These are phyloP conservation scores for Lysiphlebus fabarum DNA, from an alignment of 1,140 invertebrate species.

Conservation along the genomic window DNA sequence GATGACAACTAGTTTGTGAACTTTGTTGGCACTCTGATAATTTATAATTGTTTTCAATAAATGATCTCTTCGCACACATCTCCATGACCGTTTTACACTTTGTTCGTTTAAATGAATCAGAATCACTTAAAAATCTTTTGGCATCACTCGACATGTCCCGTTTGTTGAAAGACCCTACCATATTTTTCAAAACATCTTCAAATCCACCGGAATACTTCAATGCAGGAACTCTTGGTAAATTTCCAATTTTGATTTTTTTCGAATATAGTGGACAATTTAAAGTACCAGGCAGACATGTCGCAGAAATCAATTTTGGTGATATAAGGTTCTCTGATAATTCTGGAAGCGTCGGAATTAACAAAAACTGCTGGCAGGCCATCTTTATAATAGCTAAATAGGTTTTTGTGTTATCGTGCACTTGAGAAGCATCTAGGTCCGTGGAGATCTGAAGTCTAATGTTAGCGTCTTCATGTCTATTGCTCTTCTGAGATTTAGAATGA, in stretches of 20 bases:
- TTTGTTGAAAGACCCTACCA: slow-evolving; percentile 8
- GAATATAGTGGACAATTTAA: background rate
- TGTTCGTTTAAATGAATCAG: too few species aligned
- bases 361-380: slow-evolving; percentile 29
- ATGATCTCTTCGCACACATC: background rate
- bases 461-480: background rate
- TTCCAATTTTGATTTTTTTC: background rate
- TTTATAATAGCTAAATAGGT: slow-evolving; percentile 20
- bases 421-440: background rate
- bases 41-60: background rate
- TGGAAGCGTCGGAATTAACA: slow-evolving; percentile 23
- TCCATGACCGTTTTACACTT: slow-evolving; percentile 6
- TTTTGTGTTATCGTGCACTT: background rate
- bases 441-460: background rate
- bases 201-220: background rate
- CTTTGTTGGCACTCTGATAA: background rate
- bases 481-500: slow-evolving; percentile 23
- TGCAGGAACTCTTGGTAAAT: background rate
- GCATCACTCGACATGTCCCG: slow-evolving; percentile 23
- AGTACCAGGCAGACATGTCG: slow-evolving; percentile 18
- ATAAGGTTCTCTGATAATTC: slow-evolving; percentile 23
- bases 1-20: slow-evolving; percentile 1
- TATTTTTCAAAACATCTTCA: slow-evolving; percentile 12
- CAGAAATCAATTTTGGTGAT: slow-evolving; percentile 14
- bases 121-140: background rate